Evolutionary conservation across 2,797 vertebrate genomes (phyloP).

Genomic region (Syngnathus acus): DNA sequence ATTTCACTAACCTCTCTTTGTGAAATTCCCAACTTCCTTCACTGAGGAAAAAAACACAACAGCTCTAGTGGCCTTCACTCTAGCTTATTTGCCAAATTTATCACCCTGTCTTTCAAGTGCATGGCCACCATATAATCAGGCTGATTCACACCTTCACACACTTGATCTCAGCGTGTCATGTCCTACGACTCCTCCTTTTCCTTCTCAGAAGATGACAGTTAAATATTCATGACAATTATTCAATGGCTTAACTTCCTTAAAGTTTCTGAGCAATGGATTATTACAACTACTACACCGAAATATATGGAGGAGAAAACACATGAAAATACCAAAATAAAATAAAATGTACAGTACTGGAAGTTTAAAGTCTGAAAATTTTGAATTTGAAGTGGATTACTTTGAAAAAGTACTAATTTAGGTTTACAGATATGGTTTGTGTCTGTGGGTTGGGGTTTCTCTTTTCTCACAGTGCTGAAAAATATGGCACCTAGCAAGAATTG

Average conservation of each 20-base stretch:
- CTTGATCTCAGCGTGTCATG: slow-evolving; percentile 63
- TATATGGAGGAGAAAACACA: too few relatives aligned
- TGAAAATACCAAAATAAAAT: background rate
- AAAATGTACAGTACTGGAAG: background rate
- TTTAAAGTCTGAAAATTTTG: background rate
- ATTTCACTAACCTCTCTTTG: slow-evolving; percentile 48
- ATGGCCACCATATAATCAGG: slow-evolving; percentile 70
- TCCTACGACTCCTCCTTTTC: slow-evolving; percentile 46
- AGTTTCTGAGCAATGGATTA: background rate
- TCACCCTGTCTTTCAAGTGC: slow-evolving; percentile 76
- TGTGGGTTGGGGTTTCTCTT: background rate
- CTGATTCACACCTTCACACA: slow-evolving; percentile 68
- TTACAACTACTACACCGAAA: background rate
- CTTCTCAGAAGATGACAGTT: slow-evolving; percentile 35
- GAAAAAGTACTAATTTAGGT: background rate
- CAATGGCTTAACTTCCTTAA: slow-evolving; percentile 14
- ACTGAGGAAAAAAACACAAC: slow-evolving; percentile 50
- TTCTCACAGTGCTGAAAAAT: background rate
- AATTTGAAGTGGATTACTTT: background rate
- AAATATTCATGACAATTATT: slow-evolving; percentile 50
- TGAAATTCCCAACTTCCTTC: slow-evolving; percentile 68
- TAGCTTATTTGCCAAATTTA: slow-evolving; percentile 68
- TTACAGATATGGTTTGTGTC: background rate
- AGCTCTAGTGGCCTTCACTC: slow-evolving; percentile 51
- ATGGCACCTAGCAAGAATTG: background rate